Conservation (phyloP, 2,797 vertebrate species). For the Lutra lutra region DNA sequence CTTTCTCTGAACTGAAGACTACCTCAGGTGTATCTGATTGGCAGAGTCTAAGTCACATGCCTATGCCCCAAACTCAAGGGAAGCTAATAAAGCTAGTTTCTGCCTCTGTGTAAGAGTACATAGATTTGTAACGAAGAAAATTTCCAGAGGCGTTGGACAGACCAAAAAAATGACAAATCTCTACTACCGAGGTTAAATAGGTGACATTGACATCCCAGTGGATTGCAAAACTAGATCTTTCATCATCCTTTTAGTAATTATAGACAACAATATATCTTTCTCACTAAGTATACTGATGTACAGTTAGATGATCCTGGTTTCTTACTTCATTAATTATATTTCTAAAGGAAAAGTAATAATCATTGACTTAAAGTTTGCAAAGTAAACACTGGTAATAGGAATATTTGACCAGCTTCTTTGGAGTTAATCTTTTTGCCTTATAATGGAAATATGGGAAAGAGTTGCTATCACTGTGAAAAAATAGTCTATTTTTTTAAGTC, state of each 20-base stretch:
- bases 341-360: conserved; percentile 39
- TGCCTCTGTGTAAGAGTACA: not conserved
- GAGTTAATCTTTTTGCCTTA: conserved; percentile 20
- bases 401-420: not conserved
- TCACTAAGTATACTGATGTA: not conserved
- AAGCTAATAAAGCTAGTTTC: not conserved
- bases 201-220: not conserved
- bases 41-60: not conserved
- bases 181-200: not conserved
- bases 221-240: not conserved
- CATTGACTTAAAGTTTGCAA: conserved; percentile 28
- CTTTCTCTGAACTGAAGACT: conserved; percentile 25
- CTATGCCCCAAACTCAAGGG: not conserved
- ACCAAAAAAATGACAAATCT: not conserved
- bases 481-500: not conserved
- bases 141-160: not conserved
- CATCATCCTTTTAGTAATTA: not conserved
- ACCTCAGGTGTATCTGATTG: not conserved
- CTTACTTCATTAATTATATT: not conserved
- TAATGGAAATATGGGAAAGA: not conserved
- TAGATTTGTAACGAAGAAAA: not conserved
- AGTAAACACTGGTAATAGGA: conserved; percentile 11
- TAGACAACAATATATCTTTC: not conserved
- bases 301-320: not conserved
- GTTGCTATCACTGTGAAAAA: not conserved